These are phyloP conservation scores for Ditula angustiorana DNA, from an alignment of 2,888 invertebrate genomes.

Conservation along the genomic window DNA sequence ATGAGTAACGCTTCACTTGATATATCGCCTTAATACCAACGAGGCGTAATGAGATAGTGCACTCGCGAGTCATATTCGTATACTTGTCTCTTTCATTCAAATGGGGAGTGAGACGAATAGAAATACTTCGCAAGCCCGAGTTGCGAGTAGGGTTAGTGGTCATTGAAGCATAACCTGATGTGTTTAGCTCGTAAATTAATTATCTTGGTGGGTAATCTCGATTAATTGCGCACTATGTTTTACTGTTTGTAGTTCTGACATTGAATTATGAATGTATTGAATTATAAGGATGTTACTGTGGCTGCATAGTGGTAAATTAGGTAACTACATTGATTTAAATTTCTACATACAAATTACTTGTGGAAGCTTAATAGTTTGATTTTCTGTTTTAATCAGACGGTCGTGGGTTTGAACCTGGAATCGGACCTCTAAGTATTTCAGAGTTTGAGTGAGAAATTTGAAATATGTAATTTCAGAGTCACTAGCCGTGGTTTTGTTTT, in stretches of 20 bases:
- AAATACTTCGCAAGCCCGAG: background rate
- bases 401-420: no score
- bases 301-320: background rate
- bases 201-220: conserved; percentile 30
- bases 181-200: conserved; percentile 34
- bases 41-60: conserved; percentile 29
- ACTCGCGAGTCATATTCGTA: background rate
- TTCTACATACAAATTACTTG: no score
- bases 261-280: background rate
- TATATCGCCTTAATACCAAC: conserved; percentile 21
- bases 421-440: no score
- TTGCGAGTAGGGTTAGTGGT: conserved; percentile 17
- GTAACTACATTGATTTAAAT: no score
- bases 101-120: background rate
- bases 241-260: conserved; percentile 1
- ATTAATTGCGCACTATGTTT: conserved; percentile 33
- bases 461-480: no score
- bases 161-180: conserved; percentile 36
- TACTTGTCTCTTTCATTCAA: background rate
- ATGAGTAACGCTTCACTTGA: conserved; percentile 25
- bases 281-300: background rate
- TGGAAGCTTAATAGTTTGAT: no score
- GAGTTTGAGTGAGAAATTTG: no score
- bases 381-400: no score
- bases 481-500: no score